Conservation (phyloP, 2,113 vertebrate species). For the Lophius piscatorius region DNA sequence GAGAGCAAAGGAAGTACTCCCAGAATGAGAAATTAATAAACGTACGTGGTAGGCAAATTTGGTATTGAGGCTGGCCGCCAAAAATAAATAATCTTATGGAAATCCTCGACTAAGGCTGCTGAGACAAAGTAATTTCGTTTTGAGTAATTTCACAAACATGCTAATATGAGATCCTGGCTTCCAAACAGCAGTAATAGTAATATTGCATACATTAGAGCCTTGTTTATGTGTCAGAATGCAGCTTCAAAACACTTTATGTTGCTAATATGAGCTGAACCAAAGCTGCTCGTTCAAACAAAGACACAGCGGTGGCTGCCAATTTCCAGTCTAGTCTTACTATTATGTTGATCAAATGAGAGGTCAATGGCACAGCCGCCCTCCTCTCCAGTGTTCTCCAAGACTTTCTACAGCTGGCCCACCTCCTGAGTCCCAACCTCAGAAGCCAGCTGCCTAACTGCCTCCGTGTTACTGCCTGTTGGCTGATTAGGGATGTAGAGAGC, state of each 20-base stretch:
- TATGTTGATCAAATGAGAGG: slow-evolving; percentile 4
- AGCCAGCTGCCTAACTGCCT: slow-evolving; percentile 10
- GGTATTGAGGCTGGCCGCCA: too few relatives aligned
- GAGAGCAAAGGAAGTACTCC: too few relatives aligned
- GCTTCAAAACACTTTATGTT: background rate
- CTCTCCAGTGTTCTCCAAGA: background rate
- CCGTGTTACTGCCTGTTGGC: slow-evolving; percentile 9
- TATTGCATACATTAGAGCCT: too few relatives aligned
- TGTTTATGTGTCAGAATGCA: slow-evolving; percentile 2
- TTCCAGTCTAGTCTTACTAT: background rate
- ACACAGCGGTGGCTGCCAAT: too few relatives aligned
- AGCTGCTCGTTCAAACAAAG: background rate
- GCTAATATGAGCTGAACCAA: background rate
- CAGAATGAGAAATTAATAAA: too few relatives aligned
- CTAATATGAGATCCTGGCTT: background rate
- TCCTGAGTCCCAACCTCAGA: slow-evolving; percentile 2
- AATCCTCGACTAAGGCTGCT: too few relatives aligned
- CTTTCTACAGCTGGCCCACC: background rate
- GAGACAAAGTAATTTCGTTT: background rate
- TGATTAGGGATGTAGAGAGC: slow-evolving; percentile 6
- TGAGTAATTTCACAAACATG: background rate
- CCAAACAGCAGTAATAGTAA: background rate
- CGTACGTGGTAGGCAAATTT: too few relatives aligned
- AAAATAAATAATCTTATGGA: too few relatives aligned
- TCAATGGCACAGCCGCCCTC: background rate